phyloP scores from a whole-genome alignment of 2,797 vertebrate genomes.

The Gymnothorax reevesii region DNA sequence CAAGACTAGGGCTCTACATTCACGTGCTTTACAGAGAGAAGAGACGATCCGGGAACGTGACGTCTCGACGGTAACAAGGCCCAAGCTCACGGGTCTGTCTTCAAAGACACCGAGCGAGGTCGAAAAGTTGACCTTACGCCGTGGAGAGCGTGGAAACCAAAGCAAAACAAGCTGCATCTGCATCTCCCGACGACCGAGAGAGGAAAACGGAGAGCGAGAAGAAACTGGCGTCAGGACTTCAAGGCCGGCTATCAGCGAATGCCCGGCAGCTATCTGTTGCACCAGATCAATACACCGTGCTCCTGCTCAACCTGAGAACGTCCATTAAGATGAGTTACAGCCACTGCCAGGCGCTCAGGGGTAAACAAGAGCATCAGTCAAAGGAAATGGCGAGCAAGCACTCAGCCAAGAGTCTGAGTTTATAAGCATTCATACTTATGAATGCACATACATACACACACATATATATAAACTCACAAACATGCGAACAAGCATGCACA shows the following conservation, averaged over 20 bases:
- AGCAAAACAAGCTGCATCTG: neutral
- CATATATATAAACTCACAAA: neutral
- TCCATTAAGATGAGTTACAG: conserved; percentile 63
- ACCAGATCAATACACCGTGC: conserved; percentile 65
- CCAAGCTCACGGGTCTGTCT: neutral
- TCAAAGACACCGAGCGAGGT: neutral
- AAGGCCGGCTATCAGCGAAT: conserved; percentile 64
- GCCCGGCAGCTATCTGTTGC: conserved; percentile 62
- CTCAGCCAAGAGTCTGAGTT: neutral
- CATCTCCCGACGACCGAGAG: neutral
- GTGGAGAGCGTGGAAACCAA: neutral
- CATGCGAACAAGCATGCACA: conserved; percentile 4
- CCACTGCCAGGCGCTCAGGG: conserved; percentile 48
- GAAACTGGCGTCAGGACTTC: conserved; percentile 29
- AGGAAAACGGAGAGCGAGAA: neutral
- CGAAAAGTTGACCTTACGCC: neutral
- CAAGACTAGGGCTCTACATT: neutral
- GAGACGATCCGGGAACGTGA: neutral
- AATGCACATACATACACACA: neutral
- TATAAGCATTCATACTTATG: neutral
- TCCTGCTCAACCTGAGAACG: conserved; percentile 63
- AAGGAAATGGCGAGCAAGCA: conserved; percentile 11
- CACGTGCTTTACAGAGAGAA: neutral
- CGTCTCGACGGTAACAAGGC: neutral
- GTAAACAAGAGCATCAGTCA: conserved; percentile 56